A percentile compares a stretch with the other conserved stretches of the same genome.
These are phyloP conservation scores for Araneus ventricosus DNA, from an alignment of 1,140 invertebrate species.

Conservation along the genomic window DNA sequence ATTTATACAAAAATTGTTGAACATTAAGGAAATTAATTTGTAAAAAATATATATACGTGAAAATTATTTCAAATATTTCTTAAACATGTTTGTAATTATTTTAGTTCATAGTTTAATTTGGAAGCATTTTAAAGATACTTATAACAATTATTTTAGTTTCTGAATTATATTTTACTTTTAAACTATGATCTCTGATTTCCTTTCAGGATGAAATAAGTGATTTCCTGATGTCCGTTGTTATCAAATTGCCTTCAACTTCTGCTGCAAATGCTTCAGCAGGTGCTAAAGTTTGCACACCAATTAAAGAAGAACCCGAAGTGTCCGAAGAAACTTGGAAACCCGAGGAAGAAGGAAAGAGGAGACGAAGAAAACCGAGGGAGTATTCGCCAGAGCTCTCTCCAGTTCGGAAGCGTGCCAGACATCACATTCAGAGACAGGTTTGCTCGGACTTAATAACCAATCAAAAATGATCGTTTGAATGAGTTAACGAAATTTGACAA, in stretches of 20 bases:
- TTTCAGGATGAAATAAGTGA: slow-evolving; percentile 73
- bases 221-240: slow-evolving; percentile 52
- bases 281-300: slow-evolving; percentile 48
- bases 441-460: slow-evolving; percentile 10
- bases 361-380: slow-evolving; percentile 48
- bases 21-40: too few relatives aligned
- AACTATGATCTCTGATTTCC: background rate
- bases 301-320: slow-evolving; percentile 35
- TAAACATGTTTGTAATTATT: too few relatives aligned
- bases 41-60: too few relatives aligned
- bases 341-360: slow-evolving; percentile 58
- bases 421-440: slow-evolving; percentile 58
- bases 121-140: too few relatives aligned
- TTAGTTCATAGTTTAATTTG: background rate
- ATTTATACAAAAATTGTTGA: too few relatives aligned
- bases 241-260: slow-evolving; percentile 53
- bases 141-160: background rate
- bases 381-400: slow-evolving; percentile 60
- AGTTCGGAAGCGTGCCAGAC: slow-evolving; percentile 26
- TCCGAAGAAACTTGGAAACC: background rate
- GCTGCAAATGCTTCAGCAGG: background rate
- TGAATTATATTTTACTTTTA: background rate
- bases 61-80: too few relatives aligned
- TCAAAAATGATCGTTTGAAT: background rate
- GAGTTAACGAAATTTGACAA: too few relatives aligned